These are phyloP conservation scores for Clarias magur DNA, from an alignment of 2,113 vertebrate species.

Conservation along the genomic window DNA sequence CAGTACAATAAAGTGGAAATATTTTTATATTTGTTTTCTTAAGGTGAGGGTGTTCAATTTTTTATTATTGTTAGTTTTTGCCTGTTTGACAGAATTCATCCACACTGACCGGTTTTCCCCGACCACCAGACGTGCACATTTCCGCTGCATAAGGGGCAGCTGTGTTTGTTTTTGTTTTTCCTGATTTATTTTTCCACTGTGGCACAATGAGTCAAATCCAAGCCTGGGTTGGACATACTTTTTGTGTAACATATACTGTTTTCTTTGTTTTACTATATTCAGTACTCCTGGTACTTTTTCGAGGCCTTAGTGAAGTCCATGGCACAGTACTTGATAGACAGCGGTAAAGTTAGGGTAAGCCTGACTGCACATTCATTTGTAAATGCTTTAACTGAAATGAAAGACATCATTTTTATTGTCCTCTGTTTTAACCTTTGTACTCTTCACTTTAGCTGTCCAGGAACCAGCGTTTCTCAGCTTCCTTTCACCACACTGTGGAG, in stretches of 20 bases:
- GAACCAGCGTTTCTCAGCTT: slow-evolving; percentile 93
- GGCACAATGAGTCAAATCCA: background rate
- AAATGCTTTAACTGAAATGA: background rate
- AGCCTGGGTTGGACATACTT: background rate
- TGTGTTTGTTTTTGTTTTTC: background rate
- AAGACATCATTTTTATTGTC: background rate
- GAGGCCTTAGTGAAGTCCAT: slow-evolving; percentile 96
- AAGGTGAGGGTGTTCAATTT: background rate
- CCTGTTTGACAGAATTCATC: background rate
- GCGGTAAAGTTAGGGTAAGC: slow-evolving; percentile 88
- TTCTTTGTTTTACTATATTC: slow-evolving; percentile 55
- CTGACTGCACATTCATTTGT: background rate
- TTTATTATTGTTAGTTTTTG: background rate
- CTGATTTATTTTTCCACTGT: background rate
- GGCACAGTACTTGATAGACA: slow-evolving; percentile 95
- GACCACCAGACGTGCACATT: slow-evolving; percentile 10
- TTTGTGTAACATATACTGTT: background rate
- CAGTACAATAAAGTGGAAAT: too few relatives aligned
- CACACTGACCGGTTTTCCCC: background rate
- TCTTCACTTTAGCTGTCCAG: slow-evolving; percentile 78
- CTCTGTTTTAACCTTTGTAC: background rate
- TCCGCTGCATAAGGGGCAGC: background rate
- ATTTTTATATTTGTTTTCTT: background rate
- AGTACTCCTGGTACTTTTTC: slow-evolving; percentile 99
- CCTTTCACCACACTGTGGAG: slow-evolving; percentile 94